Base-by-base conservation (phyloP, 2,888 invertebrate species). In the Chrysolina americana region DNA sequence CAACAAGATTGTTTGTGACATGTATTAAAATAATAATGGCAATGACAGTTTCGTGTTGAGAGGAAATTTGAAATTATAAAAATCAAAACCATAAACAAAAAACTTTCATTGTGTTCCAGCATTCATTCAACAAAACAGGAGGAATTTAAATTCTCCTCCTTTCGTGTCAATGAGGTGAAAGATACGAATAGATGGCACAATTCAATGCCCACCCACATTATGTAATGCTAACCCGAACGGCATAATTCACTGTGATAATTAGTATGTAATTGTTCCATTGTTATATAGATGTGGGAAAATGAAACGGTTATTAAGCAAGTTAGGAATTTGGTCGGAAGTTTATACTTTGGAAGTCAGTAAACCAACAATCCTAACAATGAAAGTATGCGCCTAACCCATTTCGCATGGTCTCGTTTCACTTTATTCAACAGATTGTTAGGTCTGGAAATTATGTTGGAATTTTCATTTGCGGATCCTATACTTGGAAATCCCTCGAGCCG, bases 181-280 rank as follows among this genome's bases (percentile, higher is more conserved):
- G 11, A 21, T 53, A 2, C 10, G 5, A 21, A 44, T 15, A 44
- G 59, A 59, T 59, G 59, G 8, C 23, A 59, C 59, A n/a, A 59
- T 59, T 59, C 13, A 59, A 4, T 23, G n/a, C 28, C 59, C 65
- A 64, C 50, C 70, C 64, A 70, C 53, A 53, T 70, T 41, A 65
- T 53, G 21, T 21, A 48, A 41, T 47, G 65, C 23, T 19, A 70
- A 63, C 53, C 64, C 41, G 28, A 64, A 70, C 41, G 59, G 56
- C 71, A 71, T 65, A 65, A 71, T 71, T 65, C 71, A 71, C 44
- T 56, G 71, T 47, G 53, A 65, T 71, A 65, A 65, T 71, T 59
- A 71, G 53, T 53, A 21, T 56, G 56, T 71, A 71, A 71, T 71
- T 65, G 71, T 71, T 70, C 64, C 53, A 65, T 70, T 71, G 65